Evolutionary conservation across 2,113 vertebrate species (phyloP).

Genomic region (Furnarius figulus): DNA sequence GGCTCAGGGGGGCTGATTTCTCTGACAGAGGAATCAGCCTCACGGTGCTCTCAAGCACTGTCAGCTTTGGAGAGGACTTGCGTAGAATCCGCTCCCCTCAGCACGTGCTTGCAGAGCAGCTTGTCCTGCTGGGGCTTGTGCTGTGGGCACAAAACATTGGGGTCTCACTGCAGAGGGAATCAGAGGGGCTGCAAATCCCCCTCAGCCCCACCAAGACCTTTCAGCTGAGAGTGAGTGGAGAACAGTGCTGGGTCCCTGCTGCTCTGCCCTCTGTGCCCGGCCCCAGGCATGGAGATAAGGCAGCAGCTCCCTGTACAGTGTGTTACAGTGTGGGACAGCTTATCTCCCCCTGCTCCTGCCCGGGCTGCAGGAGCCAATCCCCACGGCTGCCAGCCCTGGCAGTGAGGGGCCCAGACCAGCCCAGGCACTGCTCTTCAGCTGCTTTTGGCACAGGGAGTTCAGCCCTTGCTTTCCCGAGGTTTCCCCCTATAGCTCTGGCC

Average conservation of each 20-base stretch:
- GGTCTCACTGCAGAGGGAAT: neutral
- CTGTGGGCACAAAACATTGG: rapidly evolving
- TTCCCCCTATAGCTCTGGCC: neutral
- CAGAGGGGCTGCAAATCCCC: neutral
- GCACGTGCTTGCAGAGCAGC: neutral
- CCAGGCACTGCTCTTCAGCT: neutral
- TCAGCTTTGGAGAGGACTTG: neutral
- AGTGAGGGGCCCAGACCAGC: neutral
- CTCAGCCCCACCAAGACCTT: neutral
- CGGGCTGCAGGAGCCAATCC: neutral
- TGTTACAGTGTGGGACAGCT: neutral
- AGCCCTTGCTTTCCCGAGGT: neutral
- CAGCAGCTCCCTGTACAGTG: neutral
- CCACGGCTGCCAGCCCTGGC: neutral
- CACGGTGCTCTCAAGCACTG: rapidly evolving
- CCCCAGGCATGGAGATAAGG: neutral
- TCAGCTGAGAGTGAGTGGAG: neutral
- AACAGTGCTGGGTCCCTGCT: neutral
- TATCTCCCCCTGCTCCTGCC: conserved; percentile 21
- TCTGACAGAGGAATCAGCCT: neutral
- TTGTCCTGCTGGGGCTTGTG: neutral
- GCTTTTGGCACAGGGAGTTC: neutral
- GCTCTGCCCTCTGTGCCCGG: neutral
- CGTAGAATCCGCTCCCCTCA: neutral
- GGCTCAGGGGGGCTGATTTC: neutral